Percentiles rank a stretch among this genome's conserved stretches.
Conservation (phyloP, 2,888 invertebrate genomes). For the Cancer borealis region DNA sequence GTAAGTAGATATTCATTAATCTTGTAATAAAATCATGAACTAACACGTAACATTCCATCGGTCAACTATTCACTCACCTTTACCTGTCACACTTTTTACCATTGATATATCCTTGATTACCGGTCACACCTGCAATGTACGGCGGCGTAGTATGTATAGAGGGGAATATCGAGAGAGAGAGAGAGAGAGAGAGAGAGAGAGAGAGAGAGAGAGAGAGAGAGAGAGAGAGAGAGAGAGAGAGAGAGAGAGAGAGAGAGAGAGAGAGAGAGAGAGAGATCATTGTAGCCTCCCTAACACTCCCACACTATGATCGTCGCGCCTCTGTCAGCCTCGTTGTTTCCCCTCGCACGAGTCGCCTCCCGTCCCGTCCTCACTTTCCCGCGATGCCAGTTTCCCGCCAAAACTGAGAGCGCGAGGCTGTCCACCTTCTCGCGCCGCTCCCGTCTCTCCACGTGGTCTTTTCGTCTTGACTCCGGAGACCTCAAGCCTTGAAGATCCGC, state of each 20-base stretch:
- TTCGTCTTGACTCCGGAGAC: not conserved
- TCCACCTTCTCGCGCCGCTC: constrained; percentile 55
- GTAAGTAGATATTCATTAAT: constrained; percentile 5
- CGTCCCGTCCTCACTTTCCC: constrained; percentile 53
- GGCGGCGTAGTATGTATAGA: not conserved
- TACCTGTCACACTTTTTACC: not conserved
- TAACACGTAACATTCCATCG: not conserved
- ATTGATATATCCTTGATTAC: not conserved
- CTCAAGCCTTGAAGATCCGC: not conserved
- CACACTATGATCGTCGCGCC: not conserved
- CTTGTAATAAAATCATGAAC: not conserved
- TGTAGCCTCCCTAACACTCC: not conserved
- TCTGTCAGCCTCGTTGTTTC: not conserved
- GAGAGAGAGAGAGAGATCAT: constrained; percentile 29
- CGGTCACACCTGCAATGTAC: not conserved
- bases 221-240: constrained; percentile 31
- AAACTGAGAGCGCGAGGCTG: constrained; percentile 70
- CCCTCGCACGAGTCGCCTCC: constrained; percentile 24
- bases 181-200: not conserved
- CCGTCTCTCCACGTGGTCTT: constrained; percentile 64
- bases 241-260: constrained; percentile 31
- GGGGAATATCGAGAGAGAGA: not conserved
- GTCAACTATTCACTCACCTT: not conserved
- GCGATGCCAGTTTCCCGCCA: constrained; percentile 66
- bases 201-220: not conserved